These are phyloP conservation scores for Mungos mungo DNA, from an alignment of 2,113 vertebrate genomes.

Conservation along the genomic window DNA sequence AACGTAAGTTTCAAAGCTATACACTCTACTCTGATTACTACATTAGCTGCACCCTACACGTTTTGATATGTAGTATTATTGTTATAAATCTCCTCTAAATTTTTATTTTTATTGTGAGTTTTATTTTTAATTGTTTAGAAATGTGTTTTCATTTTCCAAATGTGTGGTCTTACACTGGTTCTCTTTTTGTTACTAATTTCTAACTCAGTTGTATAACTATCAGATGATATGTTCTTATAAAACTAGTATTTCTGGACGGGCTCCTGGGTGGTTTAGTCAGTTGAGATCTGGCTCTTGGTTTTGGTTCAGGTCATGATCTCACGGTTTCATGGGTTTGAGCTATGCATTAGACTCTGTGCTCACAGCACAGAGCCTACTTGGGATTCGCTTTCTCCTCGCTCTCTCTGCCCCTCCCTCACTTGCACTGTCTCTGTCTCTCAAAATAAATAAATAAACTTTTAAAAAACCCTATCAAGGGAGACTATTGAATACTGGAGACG, in stretches of 20 bases:
- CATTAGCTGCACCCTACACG: neutral
- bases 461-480: neutral
- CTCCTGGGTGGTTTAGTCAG: no score
- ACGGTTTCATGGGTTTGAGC: no score
- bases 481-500: no score
- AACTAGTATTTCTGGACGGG: neutral
- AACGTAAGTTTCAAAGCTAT: neutral
- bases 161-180: neutral
- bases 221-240: neutral
- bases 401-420: no score
- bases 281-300: no score
- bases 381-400: no score
- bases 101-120: constrained; percentile 26
- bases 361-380: no score
- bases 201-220: neutral
- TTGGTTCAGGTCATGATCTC: no score
- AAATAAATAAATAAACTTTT: no score
- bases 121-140: constrained; percentile 1
- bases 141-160: constrained; percentile 9
- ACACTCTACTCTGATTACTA: neutral
- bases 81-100: neutral
- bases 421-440: no score
- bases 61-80: neutral
- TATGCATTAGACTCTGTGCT: no score
- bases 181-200: constrained; percentile 2